A percentile compares a stretch with the other conserved stretches of the same genome.
These are phyloP conservation scores for Hemicentrotus pulcherrimus DNA, from an alignment of 35 echinoderm and acorn worm species.

Conservation along the genomic window DNA sequence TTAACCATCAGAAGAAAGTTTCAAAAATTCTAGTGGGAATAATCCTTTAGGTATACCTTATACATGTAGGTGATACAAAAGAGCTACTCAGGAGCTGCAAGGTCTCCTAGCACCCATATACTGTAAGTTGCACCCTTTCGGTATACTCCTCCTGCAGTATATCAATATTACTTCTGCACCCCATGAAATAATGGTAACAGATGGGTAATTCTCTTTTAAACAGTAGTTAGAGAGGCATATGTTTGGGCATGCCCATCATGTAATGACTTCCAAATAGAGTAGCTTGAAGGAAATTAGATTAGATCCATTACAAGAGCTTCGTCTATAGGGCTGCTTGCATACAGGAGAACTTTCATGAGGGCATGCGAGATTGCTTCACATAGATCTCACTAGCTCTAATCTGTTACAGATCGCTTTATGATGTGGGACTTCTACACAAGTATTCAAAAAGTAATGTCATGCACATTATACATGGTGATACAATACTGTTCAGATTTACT, in stretches of 20 bases:
- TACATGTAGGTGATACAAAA: no score
- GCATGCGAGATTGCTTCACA: not conserved
- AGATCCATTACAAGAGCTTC: not conserved
- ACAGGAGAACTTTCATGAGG: not conserved
- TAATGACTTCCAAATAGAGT: not conserved
- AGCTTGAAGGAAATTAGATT: slow-evolving; percentile 7
- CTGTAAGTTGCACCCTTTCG: not conserved
- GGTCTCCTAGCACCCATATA: no score
- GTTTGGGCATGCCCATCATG: slow-evolving; percentile 1
- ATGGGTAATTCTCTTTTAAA: slow-evolving; percentile 2
- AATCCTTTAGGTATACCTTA: no score
- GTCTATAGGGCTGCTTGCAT: not conserved
- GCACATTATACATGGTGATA: no score
- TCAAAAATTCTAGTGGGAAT: no score
- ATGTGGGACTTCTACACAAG: not conserved
- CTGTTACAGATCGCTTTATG: not conserved
- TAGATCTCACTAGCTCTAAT: not conserved
- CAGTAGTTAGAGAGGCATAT: not conserved
- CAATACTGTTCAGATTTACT: no score
- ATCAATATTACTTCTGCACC: not conserved
- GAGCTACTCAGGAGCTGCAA: no score
- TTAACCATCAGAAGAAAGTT: no score
- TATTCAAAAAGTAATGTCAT: no score
- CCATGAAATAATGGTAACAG: not conserved
- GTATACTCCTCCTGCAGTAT: not conserved